Base-by-base conservation (phyloP, 2,797 vertebrate genomes). In the Sciurus vulgaris region DNA sequence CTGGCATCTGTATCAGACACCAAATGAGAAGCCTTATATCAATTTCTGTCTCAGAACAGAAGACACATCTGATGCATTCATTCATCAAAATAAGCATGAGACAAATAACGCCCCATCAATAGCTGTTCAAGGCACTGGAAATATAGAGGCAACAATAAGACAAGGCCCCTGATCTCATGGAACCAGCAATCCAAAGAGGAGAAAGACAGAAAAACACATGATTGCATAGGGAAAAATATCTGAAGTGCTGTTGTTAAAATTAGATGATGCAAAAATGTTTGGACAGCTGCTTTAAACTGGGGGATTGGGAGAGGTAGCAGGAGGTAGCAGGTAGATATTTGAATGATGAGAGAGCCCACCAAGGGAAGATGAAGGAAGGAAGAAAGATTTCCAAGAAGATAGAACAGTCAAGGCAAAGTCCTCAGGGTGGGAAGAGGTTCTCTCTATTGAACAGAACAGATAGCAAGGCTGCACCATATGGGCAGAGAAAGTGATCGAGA, bases 41-140 rank as follows among this genome's bases (percentile, higher is more conserved):
- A 65, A 24, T 9, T 56, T 65, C 38, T 59, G 2, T 87, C 89
- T 83, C 49, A 76, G 74, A 72, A 82, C 0, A 38, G n/a, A 78
- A 86, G 59, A 90, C 18, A 81, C 14, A 76, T 22, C 20, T 61
- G 44, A 85, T 35, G 30, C 26, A 59, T 54, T 72, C 33, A 47
- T 44, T 78, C 24, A 33, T 77, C 85, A 59, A 78, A 74, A 61
- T 11, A 67, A 85, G 84, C 49, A 38, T 44, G 70, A 96, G 65
- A 79, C 30, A 69, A 67, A 73, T 28, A 54, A 44, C 17, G 22
- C 1, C 3, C 35, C 26, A 54, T 56, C 35, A 26, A 76, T 13
- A 12, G 6, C 44, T 38, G 17, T 81, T 91, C 35, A 28, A 78
- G 61, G 26, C 49, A 24, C 77, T 88, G 13, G 49, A 44, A 26